Evolutionary conservation across 2,113 vertebrate genomes (phyloP), one percentile per base, ranked within the genome.

Genomic region (Labeo catla): DNA sequence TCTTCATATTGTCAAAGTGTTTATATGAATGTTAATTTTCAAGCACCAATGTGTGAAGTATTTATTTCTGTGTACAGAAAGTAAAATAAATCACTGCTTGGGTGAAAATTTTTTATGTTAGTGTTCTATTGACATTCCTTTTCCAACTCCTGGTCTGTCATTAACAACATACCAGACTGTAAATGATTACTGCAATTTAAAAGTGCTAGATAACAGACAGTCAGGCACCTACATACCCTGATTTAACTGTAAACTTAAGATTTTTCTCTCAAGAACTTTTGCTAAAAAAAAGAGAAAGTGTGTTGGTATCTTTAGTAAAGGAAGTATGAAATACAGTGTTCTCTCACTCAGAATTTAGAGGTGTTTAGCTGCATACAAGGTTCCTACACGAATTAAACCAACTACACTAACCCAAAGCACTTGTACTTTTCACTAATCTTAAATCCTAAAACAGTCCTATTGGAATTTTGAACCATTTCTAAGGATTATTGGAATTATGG

Each of bases 131-230:
- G 39, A 61, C 34, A 79, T 79, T 79, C 9, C 34, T 59, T 79
- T 59, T 43, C 10, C 10, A 13, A 57, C 36, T 65, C 34, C 19
- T 63, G 59, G 39, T 81, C 78, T 63, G 36, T 63, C 6, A 65
- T 81, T 65, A 65, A 9, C 57, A 81, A 57, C 78, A 65, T 45
- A 63, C 78, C 59, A 81, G 43, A 43, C 77, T 61, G 54, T 45
- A 45, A 19, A 80, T 80, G n/a, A 80, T 28, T n/a, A 63, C 78
- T 81, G 59, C 12, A 16, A 45, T 63, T 81, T 63, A 63, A 13
- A 63, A 43, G 54, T 28, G 49, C 36, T 8, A 79, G 36, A 63
- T 36, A 54, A 81, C 28, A 78, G 34, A 52, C 74, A 52, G 74
- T 59, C 50, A 34, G 13, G 23, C 10, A 59, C 43, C 5, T 36